Base-by-base conservation (phyloP, 2,888 invertebrate species). In the Anorthoa munda region DNA sequence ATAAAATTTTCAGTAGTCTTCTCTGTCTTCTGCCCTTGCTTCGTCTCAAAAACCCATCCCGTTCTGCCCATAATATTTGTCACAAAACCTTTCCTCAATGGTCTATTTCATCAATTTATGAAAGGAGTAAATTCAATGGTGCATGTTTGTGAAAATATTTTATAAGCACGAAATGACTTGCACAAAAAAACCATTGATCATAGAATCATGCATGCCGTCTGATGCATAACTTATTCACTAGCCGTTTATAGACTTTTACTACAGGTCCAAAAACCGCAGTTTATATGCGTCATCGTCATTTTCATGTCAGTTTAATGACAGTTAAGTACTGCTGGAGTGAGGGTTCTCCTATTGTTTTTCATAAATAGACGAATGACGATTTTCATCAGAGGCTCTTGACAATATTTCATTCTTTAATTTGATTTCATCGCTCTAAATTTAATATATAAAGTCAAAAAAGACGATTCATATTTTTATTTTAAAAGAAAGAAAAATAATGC, bases 71-170 rank as follows among this genome's bases (percentile, higher is more conserved):
- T 13, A 53, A 9, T 13, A 53, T 53, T 2, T 1, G 12, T 12
- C 31, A 9, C 9, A 17, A 51, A 53, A 53, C 4, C 45, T 60
- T 23, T 63, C 66, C 15, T 2, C 0, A 48, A 50, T 15, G 13
- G 9, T 21, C 9, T 2, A 48, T 18, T 67, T 13, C 31, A 67
- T n/a, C 17, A 48, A 21, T 66, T 13, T 21, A 67, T 31, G 9
- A 15, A 26, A n/a, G 15, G 45, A 3, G 0, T 15, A 9, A 64
- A 51, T 67, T 51, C 11, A 39, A 13, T 13, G 21, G 18, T 50
- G 45, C 45, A 64, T 26, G 45, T 51, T 63, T 11, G n/a, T n/a
- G 4, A 45, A 64, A 46, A 76, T n/a, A 76, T 64, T 76, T 76
- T 31, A 72, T 65, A 18, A 75, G 45, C 64, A 9, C 18, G 12